Conservation (phyloP, 2,113 vertebrate genomes). For the Microtus oregoni region DNA sequence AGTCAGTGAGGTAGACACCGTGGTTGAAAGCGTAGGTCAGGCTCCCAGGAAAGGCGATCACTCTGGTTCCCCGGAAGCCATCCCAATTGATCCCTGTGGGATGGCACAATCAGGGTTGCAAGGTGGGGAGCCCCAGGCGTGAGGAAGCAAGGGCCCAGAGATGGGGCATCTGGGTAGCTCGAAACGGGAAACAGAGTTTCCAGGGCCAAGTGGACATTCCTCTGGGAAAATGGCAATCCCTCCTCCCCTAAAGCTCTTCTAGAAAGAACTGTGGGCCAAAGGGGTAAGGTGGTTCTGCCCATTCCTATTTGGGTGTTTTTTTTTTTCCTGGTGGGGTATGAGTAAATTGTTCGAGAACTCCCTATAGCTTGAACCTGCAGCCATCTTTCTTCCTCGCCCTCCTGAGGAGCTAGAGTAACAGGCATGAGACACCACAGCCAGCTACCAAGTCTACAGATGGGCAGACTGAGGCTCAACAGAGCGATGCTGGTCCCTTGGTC, state of each 20-base stretch:
- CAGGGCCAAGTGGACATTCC: not conserved
- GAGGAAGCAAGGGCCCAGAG: not conserved
- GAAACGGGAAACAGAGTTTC: not conserved
- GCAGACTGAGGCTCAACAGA: not conserved
- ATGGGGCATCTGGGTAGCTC: not conserved
- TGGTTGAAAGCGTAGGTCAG: constrained; percentile 91
- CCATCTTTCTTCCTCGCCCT: not conserved
- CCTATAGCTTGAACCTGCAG: not conserved
- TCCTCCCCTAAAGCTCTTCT: not conserved
- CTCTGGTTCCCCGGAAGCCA: constrained; percentile 90
- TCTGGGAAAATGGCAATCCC: not conserved
- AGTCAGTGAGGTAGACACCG: constrained; percentile 91
- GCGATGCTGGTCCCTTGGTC: not conserved
- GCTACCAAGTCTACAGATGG: not conserved
- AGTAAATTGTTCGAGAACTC: not conserved
- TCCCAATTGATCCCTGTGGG: constrained; percentile 91
- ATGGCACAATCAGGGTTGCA: not conserved
- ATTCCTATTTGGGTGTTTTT: not conserved
- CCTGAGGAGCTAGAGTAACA: not conserved
- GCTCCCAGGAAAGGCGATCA: constrained; percentile 91
- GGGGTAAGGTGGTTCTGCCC: not conserved
- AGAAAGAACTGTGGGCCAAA: not conserved
- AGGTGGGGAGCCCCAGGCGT: not conserved
- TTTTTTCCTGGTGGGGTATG: not conserved
- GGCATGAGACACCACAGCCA: not conserved